Evolutionary conservation across 1,140 invertebrate genomes (phyloP), one percentile per base, ranked within the genome.

Genomic region (Pseudomyrmex concolor): DNA sequence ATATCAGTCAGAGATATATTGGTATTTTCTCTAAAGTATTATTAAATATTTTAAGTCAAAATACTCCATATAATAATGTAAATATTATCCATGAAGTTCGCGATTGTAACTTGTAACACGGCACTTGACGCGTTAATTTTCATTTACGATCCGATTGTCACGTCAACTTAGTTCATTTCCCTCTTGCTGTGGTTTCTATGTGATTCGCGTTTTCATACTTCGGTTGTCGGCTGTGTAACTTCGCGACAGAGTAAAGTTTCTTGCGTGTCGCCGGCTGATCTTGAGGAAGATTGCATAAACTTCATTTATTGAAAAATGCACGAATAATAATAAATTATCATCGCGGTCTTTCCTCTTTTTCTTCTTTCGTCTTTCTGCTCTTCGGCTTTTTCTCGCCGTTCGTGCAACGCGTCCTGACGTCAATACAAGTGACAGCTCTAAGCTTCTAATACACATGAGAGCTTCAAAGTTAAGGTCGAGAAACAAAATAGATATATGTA

Each of bases 371-470:
- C 57, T 55, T 48, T 76, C 13, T 25, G 34, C 59, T 51, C 50
- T 74, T n/a, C 48, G 45, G 62, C 64, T 84, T 74, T 74, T 76
- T 86, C 77, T 67, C 43, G 77, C 50, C 45, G 48, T 25, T 88
- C 76, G 48, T 54, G 45, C 62, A 64, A 81, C 51, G 63, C 60
- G 59, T 81, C 60, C 34, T 62, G 80, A 63, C 64, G 34, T 72
- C 57, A 81, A 81, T 87, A 67, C 25, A 64, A 84, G 50, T 25
- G 88, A 88, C 59, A 60, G 55, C 34, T 83, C 70, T n/a, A n/a
- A n/a, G n/a, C n/a, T 74, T 83, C 22, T 67, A 84, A 70, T 22
- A 17, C 25, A 51, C 55, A 67, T 15, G 74, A 83, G 2, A 25
- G 25, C 2, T 54, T 82, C 71, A 34, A 34, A 34, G 34, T 74